phyloP scores from a whole-genome alignment of 2,797 vertebrate species.

The Typhlichthys eigenmanni region DNA sequence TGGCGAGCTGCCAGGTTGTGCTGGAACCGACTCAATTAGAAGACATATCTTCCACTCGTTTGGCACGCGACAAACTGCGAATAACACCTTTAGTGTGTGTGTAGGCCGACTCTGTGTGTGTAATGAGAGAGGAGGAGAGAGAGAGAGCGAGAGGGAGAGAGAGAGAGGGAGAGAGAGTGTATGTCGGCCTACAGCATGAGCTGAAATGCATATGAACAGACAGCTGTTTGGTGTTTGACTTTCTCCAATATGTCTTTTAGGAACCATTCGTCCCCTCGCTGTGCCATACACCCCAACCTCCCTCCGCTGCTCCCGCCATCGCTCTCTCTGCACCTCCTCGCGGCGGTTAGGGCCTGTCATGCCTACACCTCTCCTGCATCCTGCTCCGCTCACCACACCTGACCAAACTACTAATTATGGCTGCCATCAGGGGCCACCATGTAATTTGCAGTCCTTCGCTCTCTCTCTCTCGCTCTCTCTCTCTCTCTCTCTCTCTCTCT shows the following conservation, averaged over 20 bases:
- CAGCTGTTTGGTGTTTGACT: too few relatives aligned
- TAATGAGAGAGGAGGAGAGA: neutral
- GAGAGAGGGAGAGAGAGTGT: neutral
- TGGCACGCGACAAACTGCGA: slow-evolving; percentile 37
- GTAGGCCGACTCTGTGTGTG: neutral
- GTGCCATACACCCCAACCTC: neutral
- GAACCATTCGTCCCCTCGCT: neutral
- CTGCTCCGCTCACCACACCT: slow-evolving; percentile 71
- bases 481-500: slow-evolving; percentile 1
- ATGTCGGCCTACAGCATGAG: neutral
- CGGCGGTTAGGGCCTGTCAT: neutral
- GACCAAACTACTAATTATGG: slow-evolving; percentile 73
- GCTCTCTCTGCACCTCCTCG: neutral
- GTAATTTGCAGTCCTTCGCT: slow-evolving; percentile 71
- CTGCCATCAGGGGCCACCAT: slow-evolving; percentile 67
- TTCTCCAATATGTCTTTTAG: neutral
- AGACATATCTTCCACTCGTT: slow-evolving; percentile 23
- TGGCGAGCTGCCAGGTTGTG: slow-evolving; percentile 45
- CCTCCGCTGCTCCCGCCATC: neutral
- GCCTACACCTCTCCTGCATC: slow-evolving; percentile 50
- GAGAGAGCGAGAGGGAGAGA: neutral
- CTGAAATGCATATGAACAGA: neutral
- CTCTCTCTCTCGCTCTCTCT: slow-evolving; percentile 24
- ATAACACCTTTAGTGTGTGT: neutral
- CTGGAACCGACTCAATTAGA: slow-evolving; percentile 28